Base-by-base conservation (phyloP, 1,140 invertebrate genomes). In the Drosophila navojoa region DNA sequence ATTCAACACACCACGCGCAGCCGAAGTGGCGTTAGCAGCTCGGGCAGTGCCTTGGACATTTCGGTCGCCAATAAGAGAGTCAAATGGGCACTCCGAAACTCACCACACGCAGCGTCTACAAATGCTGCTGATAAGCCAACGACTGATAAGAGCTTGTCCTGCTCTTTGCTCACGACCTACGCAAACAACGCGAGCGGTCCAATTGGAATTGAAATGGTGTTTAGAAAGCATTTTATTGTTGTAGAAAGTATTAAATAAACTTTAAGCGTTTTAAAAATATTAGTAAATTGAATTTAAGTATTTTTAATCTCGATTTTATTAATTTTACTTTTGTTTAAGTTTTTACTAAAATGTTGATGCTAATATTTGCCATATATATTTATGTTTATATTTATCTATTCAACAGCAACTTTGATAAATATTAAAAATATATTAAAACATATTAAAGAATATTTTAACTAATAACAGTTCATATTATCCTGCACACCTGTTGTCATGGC, bases 81-180 rank as follows among this genome's bases (percentile, higher is more conserved):
- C 29, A 42, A 40, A 27, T 25, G 15, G 22, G n/a, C 19, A 87
- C 69, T 89, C 82, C 82, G 82, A 90, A 89, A 89, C 32, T 70
- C 84, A 90, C 19, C 13, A 38, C 15, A 0, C 4, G 66, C 74
- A 82, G 71, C 71, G 80, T 27, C 13, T 11, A 50, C 22, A 35
- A 54, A 11, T 32, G 4, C 19, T 49, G 45, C 45, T 60, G 77
- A 90, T 89, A 89, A 79, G 75, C 47, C 19, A 44, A 4, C 15
- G 32, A 67, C 58, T 89, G 84, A 89, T 89, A 89, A 89, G 84
- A 78, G 75, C 52, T 64, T 13, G 49, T 3, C 52, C 55, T 45
- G 52, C 67, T 76, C 53, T 44, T 70, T 32, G 22, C 45, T 63
- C 73, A 45, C 61, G 72, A 82, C 84, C 68, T 82, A 66, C 69